These are phyloP conservation scores for Melanotaenia boesemani DNA, from an alignment of 2,797 vertebrate species.

Conservation along the genomic window DNA sequence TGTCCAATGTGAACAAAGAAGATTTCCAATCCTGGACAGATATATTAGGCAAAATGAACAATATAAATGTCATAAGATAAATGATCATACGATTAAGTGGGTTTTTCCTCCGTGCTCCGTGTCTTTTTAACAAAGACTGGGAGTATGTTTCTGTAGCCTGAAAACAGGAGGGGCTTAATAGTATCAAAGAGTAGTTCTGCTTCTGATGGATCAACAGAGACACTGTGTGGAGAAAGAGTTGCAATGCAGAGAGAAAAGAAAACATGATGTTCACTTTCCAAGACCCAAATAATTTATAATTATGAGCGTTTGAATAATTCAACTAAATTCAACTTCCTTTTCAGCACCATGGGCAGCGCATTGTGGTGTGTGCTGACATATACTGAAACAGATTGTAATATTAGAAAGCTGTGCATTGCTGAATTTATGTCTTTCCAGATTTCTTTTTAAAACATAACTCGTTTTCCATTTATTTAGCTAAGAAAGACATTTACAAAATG, in stretches of 20 bases:
- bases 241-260: constrained; percentile 11
- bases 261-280: too few relatives aligned
- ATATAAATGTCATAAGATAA: neutral
- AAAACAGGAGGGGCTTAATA: constrained; percentile 68
- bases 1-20: neutral
- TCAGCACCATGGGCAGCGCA: constrained; percentile 53
- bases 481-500: neutral
- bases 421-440: neutral
- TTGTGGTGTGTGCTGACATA: fast-evolving
- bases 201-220: constrained; percentile 71
- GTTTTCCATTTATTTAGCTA: neutral
- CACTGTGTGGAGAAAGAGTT: constrained; percentile 57
- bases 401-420: fast-evolving
- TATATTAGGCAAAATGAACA: neutral
- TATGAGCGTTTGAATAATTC: neutral
- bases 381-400: neutral
- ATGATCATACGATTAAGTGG: neutral
- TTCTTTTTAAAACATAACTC: neutral
- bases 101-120: constrained; percentile 24
- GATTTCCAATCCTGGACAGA: neutral
- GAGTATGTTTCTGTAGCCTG: constrained; percentile 31
- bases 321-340: neutral
- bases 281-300: too few relatives aligned
- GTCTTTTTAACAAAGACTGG: constrained; percentile 72
- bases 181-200: neutral